Conservation (phyloP, 2,113 vertebrate species). For the Helogale parvula region DNA sequence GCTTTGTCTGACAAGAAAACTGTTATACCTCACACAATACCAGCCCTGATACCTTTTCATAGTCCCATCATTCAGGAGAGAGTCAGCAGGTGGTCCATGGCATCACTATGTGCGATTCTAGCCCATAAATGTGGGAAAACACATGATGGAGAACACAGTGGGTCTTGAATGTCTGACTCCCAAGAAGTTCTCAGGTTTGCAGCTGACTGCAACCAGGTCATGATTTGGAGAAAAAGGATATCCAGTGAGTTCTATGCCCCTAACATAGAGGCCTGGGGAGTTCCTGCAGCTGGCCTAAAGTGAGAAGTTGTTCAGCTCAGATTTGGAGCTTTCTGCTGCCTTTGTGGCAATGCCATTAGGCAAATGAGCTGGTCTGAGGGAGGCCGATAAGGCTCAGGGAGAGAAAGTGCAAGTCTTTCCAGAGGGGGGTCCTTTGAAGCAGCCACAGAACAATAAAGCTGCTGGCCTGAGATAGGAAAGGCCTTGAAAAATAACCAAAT, state of each 20-base stretch:
- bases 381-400: conserved; percentile 72
- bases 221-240: background rate
- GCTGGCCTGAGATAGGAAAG: conserved; percentile 73
- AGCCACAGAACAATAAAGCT: conserved; percentile 60
- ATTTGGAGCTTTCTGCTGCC: background rate
- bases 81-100: fast-evolving
- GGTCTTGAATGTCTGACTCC: background rate
- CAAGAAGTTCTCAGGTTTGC: background rate
- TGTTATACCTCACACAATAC: background rate
- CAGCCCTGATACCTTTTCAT: too few relatives aligned
- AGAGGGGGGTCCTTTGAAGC: conserved; percentile 76
- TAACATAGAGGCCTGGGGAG: background rate
- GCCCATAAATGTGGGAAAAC: background rate
- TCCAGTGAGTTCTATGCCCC: background rate
- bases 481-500: conserved; percentile 74
- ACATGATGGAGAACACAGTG: background rate
- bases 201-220: background rate
- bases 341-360: conserved; percentile 62
- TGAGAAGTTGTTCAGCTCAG: conserved; percentile 49
- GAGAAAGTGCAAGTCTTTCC: conserved; percentile 62
- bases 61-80: background rate
- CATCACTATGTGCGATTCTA: background rate
- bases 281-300: background rate
- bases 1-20: background rate
- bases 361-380: conserved; percentile 76